These are phyloP conservation scores for Agrochola lychnidis DNA, from an alignment of 2,888 invertebrate genomes.

Conservation along the genomic window DNA sequence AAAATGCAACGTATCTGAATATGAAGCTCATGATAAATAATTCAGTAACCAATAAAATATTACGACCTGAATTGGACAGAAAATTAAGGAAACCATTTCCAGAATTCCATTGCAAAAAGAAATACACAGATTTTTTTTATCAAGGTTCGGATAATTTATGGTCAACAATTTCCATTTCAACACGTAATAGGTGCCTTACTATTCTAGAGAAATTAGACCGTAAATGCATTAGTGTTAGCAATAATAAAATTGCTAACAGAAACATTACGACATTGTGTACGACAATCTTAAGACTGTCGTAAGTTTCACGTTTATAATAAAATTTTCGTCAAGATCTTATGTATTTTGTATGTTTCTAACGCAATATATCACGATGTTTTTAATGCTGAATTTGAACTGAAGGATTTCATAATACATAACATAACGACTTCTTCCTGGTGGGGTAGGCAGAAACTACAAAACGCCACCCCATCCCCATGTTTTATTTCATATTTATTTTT, in stretches of 20 bases:
- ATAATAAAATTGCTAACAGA: slow-evolving; percentile 68
- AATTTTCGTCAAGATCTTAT: not conserved
- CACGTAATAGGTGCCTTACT: slow-evolving; percentile 61
- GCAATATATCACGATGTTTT: not conserved
- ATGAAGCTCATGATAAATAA: not conserved
- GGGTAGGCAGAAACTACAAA: no score
- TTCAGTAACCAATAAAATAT: not conserved
- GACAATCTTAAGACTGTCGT: slow-evolving; percentile 25
- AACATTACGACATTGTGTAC: slow-evolving; percentile 54
- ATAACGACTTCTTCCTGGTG: no score
- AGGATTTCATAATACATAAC: not conserved
- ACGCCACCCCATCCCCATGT: no score
- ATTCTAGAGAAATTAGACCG: slow-evolving; percentile 70
- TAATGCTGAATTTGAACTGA: not conserved
- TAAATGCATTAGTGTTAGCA: slow-evolving; percentile 70
- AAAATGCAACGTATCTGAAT: not conserved
- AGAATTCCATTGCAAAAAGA: not conserved
- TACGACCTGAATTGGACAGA: not conserved
- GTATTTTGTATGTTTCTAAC: not conserved
- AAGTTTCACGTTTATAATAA: slow-evolving; percentile 5
- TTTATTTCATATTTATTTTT: no score
- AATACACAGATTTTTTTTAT: not conserved
- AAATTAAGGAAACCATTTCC: not conserved
- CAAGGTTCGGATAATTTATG: slow-evolving; percentile 14
- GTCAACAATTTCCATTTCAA: slow-evolving; percentile 53